Conservation (phyloP, 2,797 vertebrate genomes). For the Rhyacichthys aspro region DNA sequence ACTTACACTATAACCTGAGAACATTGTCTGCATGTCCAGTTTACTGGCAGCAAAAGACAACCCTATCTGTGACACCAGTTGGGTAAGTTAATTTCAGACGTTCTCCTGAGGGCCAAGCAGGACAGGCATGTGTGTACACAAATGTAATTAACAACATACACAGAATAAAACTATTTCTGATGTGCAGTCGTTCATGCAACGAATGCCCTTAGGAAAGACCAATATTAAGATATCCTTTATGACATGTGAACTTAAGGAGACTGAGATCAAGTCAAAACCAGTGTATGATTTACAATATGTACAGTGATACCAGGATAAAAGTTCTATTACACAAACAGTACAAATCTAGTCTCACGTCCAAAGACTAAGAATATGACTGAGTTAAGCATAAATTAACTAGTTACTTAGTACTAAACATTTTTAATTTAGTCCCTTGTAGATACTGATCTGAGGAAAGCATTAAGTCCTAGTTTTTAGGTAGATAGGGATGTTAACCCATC, state of each 20-base stretch:
- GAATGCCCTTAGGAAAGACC: too few species aligned
- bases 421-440: neutral
- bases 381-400: too few species aligned
- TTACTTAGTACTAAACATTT: too few species aligned
- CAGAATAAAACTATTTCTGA: neutral
- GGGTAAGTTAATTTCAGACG: slow-evolving; percentile 20
- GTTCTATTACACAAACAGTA: too few species aligned
- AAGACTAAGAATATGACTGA: too few species aligned
- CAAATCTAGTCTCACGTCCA: too few species aligned
- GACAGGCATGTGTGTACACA: slow-evolving; percentile 23
- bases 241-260: too few species aligned
- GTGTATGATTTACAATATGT: too few species aligned
- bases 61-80: slow-evolving; percentile 45
- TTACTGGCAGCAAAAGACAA: slow-evolving; percentile 48
- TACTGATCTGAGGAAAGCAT: neutral
- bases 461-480: neutral
- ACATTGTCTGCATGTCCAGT: slow-evolving; percentile 41
- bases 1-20: slow-evolving; percentile 48
- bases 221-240: too few species aligned
- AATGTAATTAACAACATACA: slow-evolving; percentile 7
- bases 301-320: too few species aligned
- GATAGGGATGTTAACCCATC: neutral
- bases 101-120: slow-evolving; percentile 16
- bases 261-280: too few species aligned
- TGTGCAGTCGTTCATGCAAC: too few species aligned